Percentiles rank a stretch among this genome's conserved stretches.
Conservation (phyloP, 2,113 vertebrate species). For the Cacatua alba region DNA sequence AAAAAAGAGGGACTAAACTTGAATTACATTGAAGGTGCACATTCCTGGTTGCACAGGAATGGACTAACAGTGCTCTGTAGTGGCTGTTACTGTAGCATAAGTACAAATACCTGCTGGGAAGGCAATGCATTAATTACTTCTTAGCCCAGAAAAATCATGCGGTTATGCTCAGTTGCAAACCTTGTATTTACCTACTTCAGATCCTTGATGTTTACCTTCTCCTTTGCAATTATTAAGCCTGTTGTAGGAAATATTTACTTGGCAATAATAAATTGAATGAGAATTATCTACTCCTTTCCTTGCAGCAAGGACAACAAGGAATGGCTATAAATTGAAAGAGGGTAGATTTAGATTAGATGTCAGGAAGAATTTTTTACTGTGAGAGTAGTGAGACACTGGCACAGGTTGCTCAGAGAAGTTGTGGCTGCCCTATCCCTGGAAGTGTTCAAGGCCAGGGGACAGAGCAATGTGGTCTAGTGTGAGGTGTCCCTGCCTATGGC, state of each 20-base stretch:
- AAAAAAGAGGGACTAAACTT: background rate
- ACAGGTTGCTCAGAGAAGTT: background rate
- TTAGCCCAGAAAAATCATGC: background rate
- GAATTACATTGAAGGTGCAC: background rate
- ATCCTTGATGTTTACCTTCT: background rate
- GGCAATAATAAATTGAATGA: background rate
- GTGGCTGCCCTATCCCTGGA: background rate
- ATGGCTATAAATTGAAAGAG: background rate
- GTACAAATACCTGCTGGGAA: background rate
- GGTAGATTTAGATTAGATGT: background rate
- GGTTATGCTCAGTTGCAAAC: background rate
- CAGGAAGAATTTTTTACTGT: background rate
- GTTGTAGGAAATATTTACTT: background rate
- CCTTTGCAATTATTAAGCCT: background rate
- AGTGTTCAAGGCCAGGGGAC: background rate
- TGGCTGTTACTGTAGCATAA: background rate
- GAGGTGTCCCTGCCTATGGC: background rate
- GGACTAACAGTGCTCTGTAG: background rate
- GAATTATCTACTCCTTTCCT: background rate
- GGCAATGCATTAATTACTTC: background rate
- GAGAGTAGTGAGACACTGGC: background rate
- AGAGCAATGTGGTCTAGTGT: background rate
- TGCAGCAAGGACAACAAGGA: background rate
- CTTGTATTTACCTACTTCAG: background rate
- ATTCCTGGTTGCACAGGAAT: background rate